Conservation (phyloP, 2,113 vertebrate genomes). For the Corapipo altera region DNA sequence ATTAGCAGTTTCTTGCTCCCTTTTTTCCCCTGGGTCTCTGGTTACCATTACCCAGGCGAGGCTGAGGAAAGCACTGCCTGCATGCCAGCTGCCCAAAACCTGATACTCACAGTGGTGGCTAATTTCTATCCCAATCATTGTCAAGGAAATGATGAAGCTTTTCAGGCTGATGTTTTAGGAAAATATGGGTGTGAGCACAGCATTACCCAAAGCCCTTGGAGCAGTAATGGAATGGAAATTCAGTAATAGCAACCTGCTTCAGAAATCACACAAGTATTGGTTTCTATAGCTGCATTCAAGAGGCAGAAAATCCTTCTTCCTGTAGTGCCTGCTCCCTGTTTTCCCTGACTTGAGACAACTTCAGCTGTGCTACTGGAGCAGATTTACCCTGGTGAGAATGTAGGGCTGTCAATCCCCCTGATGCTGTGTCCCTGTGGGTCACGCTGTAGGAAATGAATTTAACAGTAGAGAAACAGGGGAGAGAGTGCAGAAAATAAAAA, state of each 20-base stretch:
- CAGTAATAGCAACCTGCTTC: background rate
- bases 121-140: background rate
- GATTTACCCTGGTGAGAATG: background rate
- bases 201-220: background rate
- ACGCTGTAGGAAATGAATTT: background rate
- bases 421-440: background rate
- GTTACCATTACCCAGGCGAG: background rate
- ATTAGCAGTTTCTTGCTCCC: background rate
- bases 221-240: background rate
- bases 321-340: background rate
- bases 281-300: background rate
- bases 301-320: background rate
- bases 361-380: background rate
- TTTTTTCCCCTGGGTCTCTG: background rate
- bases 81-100: conserved; percentile 45
- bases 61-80: background rate
- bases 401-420: background rate
- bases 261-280: background rate
- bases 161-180: conserved; percentile 2
- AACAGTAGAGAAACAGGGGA: background rate
- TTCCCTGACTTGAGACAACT: background rate
- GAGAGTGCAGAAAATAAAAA: background rate
- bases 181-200: background rate
- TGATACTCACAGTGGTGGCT: background rate
- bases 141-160: conserved; percentile 1